Percentiles rank a stretch among this genome's conserved stretches.
These are phyloP conservation scores for Sparus aurata DNA, from an alignment of 2,797 vertebrate genomes.

Conservation along the genomic window DNA sequence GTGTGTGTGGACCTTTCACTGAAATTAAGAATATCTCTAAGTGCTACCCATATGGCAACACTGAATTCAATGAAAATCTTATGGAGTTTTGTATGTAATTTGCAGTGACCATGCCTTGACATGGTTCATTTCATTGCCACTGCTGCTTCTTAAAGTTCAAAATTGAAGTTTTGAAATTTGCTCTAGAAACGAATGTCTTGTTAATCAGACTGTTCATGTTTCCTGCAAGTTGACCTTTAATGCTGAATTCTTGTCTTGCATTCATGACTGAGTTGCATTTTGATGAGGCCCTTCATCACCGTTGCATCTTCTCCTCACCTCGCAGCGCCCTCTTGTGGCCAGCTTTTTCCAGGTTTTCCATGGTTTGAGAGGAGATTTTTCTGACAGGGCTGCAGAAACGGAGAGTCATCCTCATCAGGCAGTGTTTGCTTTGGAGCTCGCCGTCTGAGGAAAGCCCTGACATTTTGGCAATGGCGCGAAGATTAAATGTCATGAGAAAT, in stretches of 20 bases:
- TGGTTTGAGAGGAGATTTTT: background rate
- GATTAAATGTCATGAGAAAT: background rate
- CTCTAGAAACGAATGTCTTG: background rate
- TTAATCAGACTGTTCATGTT: background rate
- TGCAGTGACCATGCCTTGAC: background rate
- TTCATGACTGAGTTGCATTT: background rate
- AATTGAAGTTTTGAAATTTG: too few species aligned
- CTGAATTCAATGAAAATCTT: background rate
- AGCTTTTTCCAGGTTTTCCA: background rate
- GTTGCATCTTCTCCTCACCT: background rate
- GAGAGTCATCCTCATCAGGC: background rate
- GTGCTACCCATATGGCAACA: background rate
- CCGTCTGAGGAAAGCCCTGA: background rate
- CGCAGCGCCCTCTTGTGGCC: conserved; percentile 53
- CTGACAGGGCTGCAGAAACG: background rate
- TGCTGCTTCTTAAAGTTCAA: background rate
- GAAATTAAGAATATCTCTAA: background rate
- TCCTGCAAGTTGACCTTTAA: too few species aligned
- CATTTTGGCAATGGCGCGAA: background rate
- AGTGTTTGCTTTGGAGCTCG: background rate
- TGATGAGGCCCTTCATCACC: background rate
- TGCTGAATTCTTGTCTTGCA: background rate
- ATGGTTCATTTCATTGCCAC: background rate
- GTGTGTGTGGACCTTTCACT: background rate
- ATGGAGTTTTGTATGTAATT: background rate